Evolutionary conservation across 1,140 invertebrate genomes (phyloP), one percentile per base, ranked within the genome.

Genomic region (Drosophila ohnishii): DNA sequence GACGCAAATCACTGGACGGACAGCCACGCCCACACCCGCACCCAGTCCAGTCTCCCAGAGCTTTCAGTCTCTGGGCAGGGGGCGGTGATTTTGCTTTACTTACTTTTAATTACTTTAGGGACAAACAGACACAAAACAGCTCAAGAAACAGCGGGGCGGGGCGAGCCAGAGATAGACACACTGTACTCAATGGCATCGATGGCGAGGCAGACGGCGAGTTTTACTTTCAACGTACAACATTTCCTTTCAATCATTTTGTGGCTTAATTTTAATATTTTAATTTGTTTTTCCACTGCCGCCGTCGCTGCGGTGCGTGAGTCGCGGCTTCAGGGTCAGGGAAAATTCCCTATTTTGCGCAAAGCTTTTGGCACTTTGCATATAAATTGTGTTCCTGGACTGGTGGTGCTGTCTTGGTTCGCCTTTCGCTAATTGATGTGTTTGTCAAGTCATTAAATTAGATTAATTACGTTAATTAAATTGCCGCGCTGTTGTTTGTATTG

Each of bases 391-490:
- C 77, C 64, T 51, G 74, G 53, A 56, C 58, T 56, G 62, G 39
- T 47, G 67, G 30, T 56, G 42, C 40, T 19, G 45, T 28, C 58
- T 37, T 39, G 28, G 76, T 32, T 35, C 44, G 66, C 47, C 67
- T 71, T 80, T 65, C 55, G 76, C 83, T 90, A 90, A 90, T 90
- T 90, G 82, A 87, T 90, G 77, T 90, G 87, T 90, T 90, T 90
- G 87, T 90, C 87, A 87, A 90, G 87, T 90, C 83, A 90, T 90
- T 90, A 90, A 87, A 90, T 90, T 80, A 87, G 88, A 90, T 90
- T 90, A 90, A 89, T 89, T 89, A 90, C 80, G 79, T 83, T 90
- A 90, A 90, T 90, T 90, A 90, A 90, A 87, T 87, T 87, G 66
- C 60, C 61, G 50, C 28, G 63, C 47, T 57, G 65, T 44, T 64